Percentiles rank a stretch among this genome's conserved stretches.
Evolutionary conservation across 2,113 vertebrate genomes (phyloP).

Genomic region (Pollimyrus isidori): DNA sequence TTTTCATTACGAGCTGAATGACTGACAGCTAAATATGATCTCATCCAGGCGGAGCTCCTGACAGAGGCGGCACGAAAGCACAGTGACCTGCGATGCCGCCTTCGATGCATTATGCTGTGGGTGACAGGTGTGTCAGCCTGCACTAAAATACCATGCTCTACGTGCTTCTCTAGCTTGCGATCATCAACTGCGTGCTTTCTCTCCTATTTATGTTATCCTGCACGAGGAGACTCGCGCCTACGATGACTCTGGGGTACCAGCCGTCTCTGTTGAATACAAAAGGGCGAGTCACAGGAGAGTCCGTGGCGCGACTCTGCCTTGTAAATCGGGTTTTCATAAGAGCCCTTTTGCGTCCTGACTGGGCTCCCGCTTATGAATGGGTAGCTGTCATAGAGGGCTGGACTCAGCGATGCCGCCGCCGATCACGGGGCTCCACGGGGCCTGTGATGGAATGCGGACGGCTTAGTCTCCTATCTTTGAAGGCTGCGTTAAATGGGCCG

Average conservation of each 20-base stretch:
- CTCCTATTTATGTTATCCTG: not conserved
- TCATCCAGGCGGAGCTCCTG: constrained; percentile 21
- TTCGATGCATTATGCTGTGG: not conserved
- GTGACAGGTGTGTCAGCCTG: not conserved
- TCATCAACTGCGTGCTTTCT: not conserved
- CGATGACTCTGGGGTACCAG: not conserved
- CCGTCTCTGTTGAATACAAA: not conserved
- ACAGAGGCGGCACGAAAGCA: not conserved
- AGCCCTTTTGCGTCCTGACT: constrained; percentile 50
- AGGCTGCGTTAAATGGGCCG: constrained; percentile 74
- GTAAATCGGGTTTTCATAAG: constrained; percentile 48
- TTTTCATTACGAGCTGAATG: constrained; percentile 44
- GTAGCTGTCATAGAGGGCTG: constrained; percentile 45
- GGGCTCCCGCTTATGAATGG: constrained; percentile 62
- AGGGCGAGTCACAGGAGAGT: not conserved
- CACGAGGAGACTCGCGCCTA: not conserved
- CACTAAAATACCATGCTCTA: not conserved
- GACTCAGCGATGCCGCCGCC: constrained; percentile 45
- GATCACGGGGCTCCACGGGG: constrained; percentile 46
- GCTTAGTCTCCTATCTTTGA: constrained; percentile 75
- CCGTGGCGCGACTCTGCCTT: constrained; percentile 11
- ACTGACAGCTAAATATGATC: constrained; percentile 38
- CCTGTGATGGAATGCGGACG: constrained; percentile 71
- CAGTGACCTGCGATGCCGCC: not conserved
- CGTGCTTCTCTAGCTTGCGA: not conserved